Evolutionary conservation across 2,888 invertebrate genomes (phyloP), one percentile per base, ranked within the genome.

Genomic region (Drosophila ustulata): DNA sequence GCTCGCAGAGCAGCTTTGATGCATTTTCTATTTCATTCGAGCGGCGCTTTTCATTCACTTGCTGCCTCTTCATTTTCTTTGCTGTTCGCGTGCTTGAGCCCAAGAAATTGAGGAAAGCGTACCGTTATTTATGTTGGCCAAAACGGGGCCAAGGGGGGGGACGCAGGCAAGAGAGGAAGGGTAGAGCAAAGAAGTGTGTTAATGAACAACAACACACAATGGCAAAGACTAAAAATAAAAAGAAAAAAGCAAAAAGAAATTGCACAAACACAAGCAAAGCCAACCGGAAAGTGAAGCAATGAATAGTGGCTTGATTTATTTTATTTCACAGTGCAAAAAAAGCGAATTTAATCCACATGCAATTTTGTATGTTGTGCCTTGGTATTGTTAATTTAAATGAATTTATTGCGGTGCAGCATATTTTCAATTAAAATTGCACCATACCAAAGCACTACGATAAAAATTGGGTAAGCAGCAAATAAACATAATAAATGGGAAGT

Each of bases 151-250:
- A 55, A 26, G 13, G 41, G 8, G 61, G 18, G 18, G 18, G 2
- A 18, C 18, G 18, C 18, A 18, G 18, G 18, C 18, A 18, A 18
- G 18, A 18, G 18, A 30, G 55, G 39, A n/a, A 37, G 56, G 52
- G 41, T 13, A 58, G 59, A 39, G 53, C 74, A 74, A 62, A 76
- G 82, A 87, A 82, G 85, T 82, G 82, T 82, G 88, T 85, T 82
- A 88, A 82, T 82, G 74, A 83, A 83, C 76, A 64, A 53, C 26
- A 69, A 49, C 56, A 62, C 55, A 71, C 52, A 72, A 49, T 43
- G 47, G 55, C 52, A 39, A 49, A 61, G 50, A 39, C 52, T 30
- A 13, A 37, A 37, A 37, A 37, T 18, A 18, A 18, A 18, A 18
- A 65, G 55, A 78, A 65, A 73, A n/a, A n/a, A n/a, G 34, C 34